A percentile compares a stretch with the other conserved stretches of the same genome.
These are phyloP conservation scores for Melanotaenia trifasciata DNA, from an alignment of 2,797 vertebrate species.

Conservation along the genomic window DNA sequence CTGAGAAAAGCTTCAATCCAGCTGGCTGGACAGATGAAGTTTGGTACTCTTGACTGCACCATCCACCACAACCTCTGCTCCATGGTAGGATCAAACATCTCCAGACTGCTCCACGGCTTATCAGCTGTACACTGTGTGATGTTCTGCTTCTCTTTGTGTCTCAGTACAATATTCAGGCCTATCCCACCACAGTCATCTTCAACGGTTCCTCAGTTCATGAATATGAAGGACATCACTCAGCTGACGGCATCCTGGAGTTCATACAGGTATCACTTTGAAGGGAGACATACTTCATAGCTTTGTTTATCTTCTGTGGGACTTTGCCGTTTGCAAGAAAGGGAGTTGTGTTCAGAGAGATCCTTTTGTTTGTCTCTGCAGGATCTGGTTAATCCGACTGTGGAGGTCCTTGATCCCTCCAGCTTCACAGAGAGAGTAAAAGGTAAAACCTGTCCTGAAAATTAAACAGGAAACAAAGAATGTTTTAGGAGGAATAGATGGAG, in stretches of 20 bases:
- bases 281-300: background rate
- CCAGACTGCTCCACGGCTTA: background rate
- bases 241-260: conserved; percentile 94
- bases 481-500: background rate
- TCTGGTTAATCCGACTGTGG: conserved; percentile 90
- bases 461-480: no score
- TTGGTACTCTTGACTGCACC: conserved; percentile 96
- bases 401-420: conserved; percentile 87
- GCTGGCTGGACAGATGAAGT: conserved; percentile 91
- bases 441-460: conserved; percentile 29
- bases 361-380: conserved; percentile 82
- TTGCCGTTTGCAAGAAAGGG: no score
- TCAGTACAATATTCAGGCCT: conserved; percentile 95
- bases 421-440: conserved; percentile 88
- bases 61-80: conserved; percentile 91
- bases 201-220: conserved; percentile 93
- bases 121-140: background rate
- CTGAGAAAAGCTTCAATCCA: conserved; percentile 95
- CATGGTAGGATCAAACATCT: conserved; percentile 36
- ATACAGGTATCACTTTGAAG: conserved; percentile 86
- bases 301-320: background rate
- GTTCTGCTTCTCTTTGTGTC: conserved; percentile 14
- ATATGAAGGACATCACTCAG: conserved; percentile 96
- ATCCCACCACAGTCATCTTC: conserved; percentile 95
- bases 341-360: background rate